phyloP scores from a whole-genome alignment of 2,888 invertebrate species.

The Xylophagus ater region DNA sequence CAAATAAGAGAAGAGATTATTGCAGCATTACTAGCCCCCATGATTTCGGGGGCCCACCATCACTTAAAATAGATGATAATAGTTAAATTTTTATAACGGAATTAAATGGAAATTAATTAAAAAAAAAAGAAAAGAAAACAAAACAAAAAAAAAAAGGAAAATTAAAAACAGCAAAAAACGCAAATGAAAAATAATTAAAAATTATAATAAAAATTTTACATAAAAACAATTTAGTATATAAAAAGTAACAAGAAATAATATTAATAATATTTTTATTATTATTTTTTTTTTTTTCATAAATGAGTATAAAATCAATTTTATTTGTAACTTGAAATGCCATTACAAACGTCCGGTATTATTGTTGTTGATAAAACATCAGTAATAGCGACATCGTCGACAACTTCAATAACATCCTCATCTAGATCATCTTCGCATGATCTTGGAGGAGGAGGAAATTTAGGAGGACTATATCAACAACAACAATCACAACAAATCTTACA shows the following conservation, averaged over 20 bases:
- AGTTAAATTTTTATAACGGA: conserved; percentile 12
- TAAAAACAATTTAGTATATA: neutral
- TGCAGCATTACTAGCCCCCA: conserved; percentile 33
- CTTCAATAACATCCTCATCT: conserved; percentile 7
- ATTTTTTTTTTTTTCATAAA: conserved; percentile 3
- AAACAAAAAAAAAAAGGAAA: neutral
- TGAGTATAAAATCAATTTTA: conserved; percentile 7
- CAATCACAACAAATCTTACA: conserved; percentile 17
- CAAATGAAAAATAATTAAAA: conserved; percentile 1
- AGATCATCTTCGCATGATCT: conserved; percentile 1
- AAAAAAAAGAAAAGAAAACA: conserved; percentile 11
- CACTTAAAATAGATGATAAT: conserved; percentile 18
- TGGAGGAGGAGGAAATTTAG: neutral
- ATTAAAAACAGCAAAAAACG: conserved; percentile 5
- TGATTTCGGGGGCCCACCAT: conserved; percentile 38
- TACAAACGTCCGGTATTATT: conserved; percentile 31
- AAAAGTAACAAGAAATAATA: conserved; percentile 1
- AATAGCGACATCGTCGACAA: conserved; percentile 8
- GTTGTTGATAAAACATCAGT: conserved; percentile 29
- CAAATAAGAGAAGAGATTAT: conserved; percentile 24
- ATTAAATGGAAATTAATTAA: conserved; percentile 14
- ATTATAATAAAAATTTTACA: neutral
- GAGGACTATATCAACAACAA: conserved; percentile 15
- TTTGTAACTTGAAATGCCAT: conserved; percentile 24
- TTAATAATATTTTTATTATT: neutral